Conservation (phyloP, 1,140 invertebrate species). For the Riptortus pedestris region DNA sequence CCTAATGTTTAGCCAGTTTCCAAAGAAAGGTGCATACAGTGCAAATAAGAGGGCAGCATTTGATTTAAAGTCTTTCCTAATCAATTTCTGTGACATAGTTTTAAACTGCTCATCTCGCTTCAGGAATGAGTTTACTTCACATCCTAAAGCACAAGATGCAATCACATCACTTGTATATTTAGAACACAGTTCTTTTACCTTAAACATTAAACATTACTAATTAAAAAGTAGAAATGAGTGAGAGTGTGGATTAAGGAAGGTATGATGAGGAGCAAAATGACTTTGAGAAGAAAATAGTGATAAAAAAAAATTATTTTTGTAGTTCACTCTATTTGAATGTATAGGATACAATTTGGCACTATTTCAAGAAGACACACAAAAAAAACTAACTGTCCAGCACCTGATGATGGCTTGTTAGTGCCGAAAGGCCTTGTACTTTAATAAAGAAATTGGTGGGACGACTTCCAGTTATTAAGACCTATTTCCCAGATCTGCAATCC, state of each 20-base stretch:
- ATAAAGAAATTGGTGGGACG: no score
- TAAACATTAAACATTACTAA: not conserved
- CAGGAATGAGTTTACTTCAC: slow-evolving; percentile 43
- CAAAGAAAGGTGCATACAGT: slow-evolving; percentile 28
- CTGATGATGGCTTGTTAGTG: no score
- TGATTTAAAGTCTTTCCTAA: slow-evolving; percentile 33
- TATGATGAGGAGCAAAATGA: no score
- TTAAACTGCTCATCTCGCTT: slow-evolving; percentile 41
- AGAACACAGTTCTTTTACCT: slow-evolving; percentile 35
- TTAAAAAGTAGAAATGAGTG: not conserved
- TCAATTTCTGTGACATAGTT: slow-evolving; percentile 38
- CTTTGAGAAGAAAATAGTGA: no score
- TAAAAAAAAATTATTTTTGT: no score
- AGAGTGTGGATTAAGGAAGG: not conserved
- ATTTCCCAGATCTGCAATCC: no score
- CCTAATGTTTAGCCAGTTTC: slow-evolving; percentile 26
- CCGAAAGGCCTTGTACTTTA: no score
- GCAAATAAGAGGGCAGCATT: slow-evolving; percentile 30
- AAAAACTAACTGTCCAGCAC: no score
- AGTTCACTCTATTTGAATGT: no score
- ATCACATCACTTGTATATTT: slow-evolving; percentile 47
- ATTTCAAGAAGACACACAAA: no score
- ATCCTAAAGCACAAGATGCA: slow-evolving; percentile 44
- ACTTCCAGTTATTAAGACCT: no score
- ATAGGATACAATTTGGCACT: no score